Evolutionary conservation across 1,140 invertebrate genomes (phyloP).

Genomic region (Agraylea sexmaculata): DNA sequence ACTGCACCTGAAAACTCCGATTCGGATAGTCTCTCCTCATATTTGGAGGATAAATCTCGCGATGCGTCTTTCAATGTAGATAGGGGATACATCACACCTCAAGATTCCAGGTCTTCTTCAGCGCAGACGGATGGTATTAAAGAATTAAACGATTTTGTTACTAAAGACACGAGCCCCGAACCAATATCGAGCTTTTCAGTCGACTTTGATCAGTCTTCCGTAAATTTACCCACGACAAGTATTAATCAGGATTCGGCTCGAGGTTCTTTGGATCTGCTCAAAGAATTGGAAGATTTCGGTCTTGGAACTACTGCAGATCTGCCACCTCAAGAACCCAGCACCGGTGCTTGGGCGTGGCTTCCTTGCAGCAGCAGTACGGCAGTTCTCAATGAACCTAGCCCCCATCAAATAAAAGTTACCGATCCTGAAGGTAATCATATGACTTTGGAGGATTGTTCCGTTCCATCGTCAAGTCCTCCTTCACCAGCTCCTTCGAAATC

Average conservation of each 20-base stretch:
- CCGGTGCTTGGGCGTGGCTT: constrained; percentile 14
- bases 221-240: constrained; percentile 10
- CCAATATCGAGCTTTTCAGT: constrained; percentile 16
- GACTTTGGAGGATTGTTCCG: no score
- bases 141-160: constrained; percentile 16
- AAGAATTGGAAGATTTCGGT: no score
- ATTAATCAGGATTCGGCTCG: constrained; percentile 19
- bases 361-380: constrained; percentile 6
- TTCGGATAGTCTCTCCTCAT: constrained; percentile 18
- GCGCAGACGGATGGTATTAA: constrained; percentile 10
- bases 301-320: no score
- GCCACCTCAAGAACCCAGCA: no score
- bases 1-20: constrained; percentile 9
- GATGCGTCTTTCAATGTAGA: constrained; percentile 7
- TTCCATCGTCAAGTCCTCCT: no score
- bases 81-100: constrained; percentile 12
- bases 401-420: constrained; percentile 13
- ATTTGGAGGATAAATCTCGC: constrained; percentile 20
- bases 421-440: constrained; percentile 21
- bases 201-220: constrained; percentile 17
- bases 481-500: no score
- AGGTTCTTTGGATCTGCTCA: constrained; percentile 9
- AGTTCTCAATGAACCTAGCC: constrained; percentile 3
- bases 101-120: constrained; percentile 13
- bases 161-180: constrained; percentile 12